These are phyloP conservation scores for Drosophila kurseongensis DNA, from an alignment of 1,140 invertebrate genomes.

Conservation along the genomic window DNA sequence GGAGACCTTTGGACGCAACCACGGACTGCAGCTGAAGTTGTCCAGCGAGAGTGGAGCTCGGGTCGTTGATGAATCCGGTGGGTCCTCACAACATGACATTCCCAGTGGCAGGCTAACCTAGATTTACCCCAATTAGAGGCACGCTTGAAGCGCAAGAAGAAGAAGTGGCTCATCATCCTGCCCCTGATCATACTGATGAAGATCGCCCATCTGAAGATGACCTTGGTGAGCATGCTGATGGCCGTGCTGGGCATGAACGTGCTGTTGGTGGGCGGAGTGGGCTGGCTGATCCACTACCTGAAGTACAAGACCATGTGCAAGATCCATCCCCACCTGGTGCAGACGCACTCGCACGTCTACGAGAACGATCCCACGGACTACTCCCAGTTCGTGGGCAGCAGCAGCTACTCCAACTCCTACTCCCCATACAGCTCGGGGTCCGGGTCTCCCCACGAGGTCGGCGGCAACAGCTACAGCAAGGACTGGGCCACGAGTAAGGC, in stretches of 20 bases:
- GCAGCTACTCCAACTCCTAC: constrained; percentile 72
- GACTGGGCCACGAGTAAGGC: constrained; percentile 80
- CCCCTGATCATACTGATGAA: constrained; percentile 78
- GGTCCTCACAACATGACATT: not conserved
- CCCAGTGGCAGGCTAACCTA: not conserved
- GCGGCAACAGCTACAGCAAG: constrained; percentile 64
- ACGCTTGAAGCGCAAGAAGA: constrained; percentile 62
- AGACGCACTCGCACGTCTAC: constrained; percentile 80
- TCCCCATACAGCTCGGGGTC: constrained; percentile 49
- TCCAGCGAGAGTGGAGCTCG: constrained; percentile 62
- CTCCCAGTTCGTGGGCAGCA: constrained; percentile 76
- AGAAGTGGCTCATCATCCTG: constrained; percentile 76
- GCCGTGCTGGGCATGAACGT: constrained; percentile 73
- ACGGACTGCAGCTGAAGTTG: constrained; percentile 68
- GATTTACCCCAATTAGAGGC: constrained; percentile 23
- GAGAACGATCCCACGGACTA: constrained; percentile 80
- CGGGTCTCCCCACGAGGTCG: constrained; percentile 58
- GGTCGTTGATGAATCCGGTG: constrained; percentile 70
- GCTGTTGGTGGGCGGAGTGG: constrained; percentile 70
- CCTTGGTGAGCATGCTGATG: constrained; percentile 66
- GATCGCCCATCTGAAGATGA: constrained; percentile 82
- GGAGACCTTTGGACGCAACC: constrained; percentile 75
- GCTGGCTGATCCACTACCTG: constrained; percentile 80
- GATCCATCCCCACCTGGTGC: constrained; percentile 80
- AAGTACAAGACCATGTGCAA: constrained; percentile 82